phyloP scores from a whole-genome alignment of 2,888 invertebrate species.

The Cataglyphis cursor region DNA sequence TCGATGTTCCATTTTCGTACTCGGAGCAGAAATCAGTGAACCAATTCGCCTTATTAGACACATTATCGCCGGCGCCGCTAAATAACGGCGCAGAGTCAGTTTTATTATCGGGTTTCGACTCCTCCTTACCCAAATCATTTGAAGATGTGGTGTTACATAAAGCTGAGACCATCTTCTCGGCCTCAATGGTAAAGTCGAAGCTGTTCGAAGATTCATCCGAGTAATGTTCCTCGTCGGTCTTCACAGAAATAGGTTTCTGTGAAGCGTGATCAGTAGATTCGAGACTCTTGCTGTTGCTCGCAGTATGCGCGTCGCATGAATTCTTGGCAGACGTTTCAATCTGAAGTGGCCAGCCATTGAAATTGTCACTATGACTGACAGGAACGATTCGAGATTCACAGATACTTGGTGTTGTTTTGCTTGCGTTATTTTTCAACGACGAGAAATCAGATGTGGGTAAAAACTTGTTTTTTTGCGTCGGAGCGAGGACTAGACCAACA shows the following conservation, averaged over 20 bases:
- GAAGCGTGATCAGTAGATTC: constrained; percentile 10
- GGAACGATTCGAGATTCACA: constrained; percentile 36
- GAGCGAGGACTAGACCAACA: constrained; percentile 66
- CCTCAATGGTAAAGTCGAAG: constrained; percentile 89
- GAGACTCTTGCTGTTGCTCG: background rate
- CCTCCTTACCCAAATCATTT: constrained; percentile 77
- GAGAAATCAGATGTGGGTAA: constrained; percentile 56
- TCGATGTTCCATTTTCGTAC: constrained; percentile 65
- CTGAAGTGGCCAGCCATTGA: constrained; percentile 71
- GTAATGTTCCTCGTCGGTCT: constrained; percentile 77
- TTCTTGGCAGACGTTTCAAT: constrained; percentile 35
- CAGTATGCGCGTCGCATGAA: constrained; percentile 40
- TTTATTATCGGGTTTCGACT: constrained; percentile 54
- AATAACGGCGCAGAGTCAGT: constrained; percentile 65
- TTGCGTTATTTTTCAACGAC: constrained; percentile 43
- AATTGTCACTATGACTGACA: constrained; percentile 31
- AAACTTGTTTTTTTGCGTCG: constrained; percentile 70
- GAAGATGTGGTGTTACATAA: constrained; percentile 88
- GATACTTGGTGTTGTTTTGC: constrained; percentile 13
- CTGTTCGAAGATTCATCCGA: constrained; percentile 88
- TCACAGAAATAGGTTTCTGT: constrained; percentile 55
- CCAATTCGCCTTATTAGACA: constrained; percentile 77
- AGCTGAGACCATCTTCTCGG: constrained; percentile 89
- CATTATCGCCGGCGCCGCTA: constrained; percentile 78
- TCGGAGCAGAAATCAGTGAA: constrained; percentile 75